Evolutionary conservation across 2,797 vertebrate genomes (phyloP), one percentile per base, ranked within the genome.

Genomic region (Ptychobarbus kaznakovi): DNA sequence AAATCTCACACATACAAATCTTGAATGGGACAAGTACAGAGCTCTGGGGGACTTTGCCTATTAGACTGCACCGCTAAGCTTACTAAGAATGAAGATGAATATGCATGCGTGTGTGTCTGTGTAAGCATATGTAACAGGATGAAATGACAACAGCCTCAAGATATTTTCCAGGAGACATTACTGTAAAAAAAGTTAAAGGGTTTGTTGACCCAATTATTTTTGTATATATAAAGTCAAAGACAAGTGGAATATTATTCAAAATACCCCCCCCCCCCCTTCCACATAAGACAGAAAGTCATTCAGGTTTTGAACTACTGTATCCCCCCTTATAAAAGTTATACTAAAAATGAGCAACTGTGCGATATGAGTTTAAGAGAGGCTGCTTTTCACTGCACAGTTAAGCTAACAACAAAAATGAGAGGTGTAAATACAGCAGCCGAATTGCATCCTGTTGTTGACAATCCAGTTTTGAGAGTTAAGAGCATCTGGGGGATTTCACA

Each of bases 21-120:
- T 85, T 78, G 81, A 82, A 74, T 22, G 78, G 78, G 25, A 87
- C 82, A 66, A 75, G 61, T 76, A 87, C 86, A 32, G 86, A 77
- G 86, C 89, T 89, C 89, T 88, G 72, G 58, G 87, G 89, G 66
- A 68, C 81, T 61, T 89, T 81, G 46, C 70, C 70, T 84, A 82
- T 83, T 69, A 75, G 86, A 61, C 86, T 61, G 35, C 10, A 56
- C 79, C 88, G 15, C 74, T 87, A 88, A 70, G 58, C 79, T 79
- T 68, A 22, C 58, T 70, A 18, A 63, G 63, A 58, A 42, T 84
- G 32, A 58, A 42, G 38, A 65, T 76, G 76, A 70, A 72, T 87
- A 70, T 84, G 42, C 11, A 44, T 38, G 82, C 11, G 6, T 58
- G 7, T 13, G 42, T 65, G 15, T 32, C 66, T 56, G 58, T 32